phyloP scores from a whole-genome alignment of 1,140 invertebrate species.

The Drosophila ohnishii region DNA sequence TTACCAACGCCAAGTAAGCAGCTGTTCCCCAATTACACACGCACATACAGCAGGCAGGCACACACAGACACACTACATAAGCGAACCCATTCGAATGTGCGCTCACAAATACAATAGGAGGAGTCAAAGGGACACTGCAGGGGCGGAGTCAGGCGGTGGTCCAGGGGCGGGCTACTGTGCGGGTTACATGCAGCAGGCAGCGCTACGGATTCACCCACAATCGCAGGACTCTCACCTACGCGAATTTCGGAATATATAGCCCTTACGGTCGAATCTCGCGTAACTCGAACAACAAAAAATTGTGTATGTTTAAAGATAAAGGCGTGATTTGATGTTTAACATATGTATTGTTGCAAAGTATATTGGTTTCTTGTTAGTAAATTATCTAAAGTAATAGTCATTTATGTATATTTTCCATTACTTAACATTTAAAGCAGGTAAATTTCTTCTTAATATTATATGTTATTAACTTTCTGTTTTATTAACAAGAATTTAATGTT shows the following conservation, averaged over 20 bases:
- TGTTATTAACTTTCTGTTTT: neutral
- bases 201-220: slow-evolving; percentile 26
- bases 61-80: slow-evolving; percentile 30
- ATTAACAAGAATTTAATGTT: neutral
- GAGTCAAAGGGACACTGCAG: neutral
- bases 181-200: slow-evolving; percentile 47
- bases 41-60: slow-evolving; percentile 26
- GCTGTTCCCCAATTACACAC: slow-evolving; percentile 63
- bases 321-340: too few relatives aligned
- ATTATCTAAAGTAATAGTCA: neutral
- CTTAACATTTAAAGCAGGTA: neutral
- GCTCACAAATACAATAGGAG: slow-evolving; percentile 40
- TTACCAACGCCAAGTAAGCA: slow-evolving; percentile 31
- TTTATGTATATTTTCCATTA: neutral
- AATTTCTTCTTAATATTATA: neutral
- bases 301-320: too few relatives aligned
- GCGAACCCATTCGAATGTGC: slow-evolving; percentile 48
- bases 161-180: slow-evolving; percentile 25
- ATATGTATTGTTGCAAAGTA: neutral
- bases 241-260: neutral
- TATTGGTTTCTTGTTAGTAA: neutral
- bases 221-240: slow-evolving; percentile 10
- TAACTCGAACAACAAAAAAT: slow-evolving; percentile 9
- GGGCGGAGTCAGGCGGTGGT: slow-evolving; percentile 7
- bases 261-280: neutral